Base-by-base conservation (phyloP, 2,888 invertebrate species). In the Dynastes hyllus region DNA sequence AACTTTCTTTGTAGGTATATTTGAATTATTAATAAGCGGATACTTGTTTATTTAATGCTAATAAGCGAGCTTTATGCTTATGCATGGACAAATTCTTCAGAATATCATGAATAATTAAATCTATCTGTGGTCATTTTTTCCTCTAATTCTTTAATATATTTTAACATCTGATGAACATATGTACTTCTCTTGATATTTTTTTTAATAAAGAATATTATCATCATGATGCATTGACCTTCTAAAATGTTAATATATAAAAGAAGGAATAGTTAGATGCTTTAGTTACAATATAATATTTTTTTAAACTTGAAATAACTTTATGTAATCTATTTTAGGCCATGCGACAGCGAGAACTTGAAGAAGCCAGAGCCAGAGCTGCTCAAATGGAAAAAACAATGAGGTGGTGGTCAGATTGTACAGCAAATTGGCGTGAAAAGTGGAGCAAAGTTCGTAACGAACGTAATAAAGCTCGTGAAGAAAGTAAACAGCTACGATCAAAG, bases 381-480 rank as follows among this genome's bases (percentile, higher is more conserved):
- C 98, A 99, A 89, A 99, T 99, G 99, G 99, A 99, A 88, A 98
- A 98, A 89, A 99, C 98, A 0, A 98, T 99, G 98, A 92, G 98
- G 79, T 99, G 98, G 98, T 99, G 95, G 98, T 98, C 96, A 75
- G 98, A 98, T 89, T 99, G 99, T 88, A 98, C 98, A 0, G 97
- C 98, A 0, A 96, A 96, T 87, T 97, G 97, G 97, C 91, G 97
- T 51, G 96, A 96, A 87, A 98, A 98, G 87, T 99, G 98, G 98
- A 96, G 96, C 90, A 93, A 98, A 92, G 94, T 96, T 84, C 92
- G 98, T 77, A 96, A 95, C 87, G 98, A 98, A 90, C 92, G 98
- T 32, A 98, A 98, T 88, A 96, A 96, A 87, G 95, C 97, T 0
- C 91, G 98, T 55, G 98, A 98, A 85, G 98, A 98, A 89, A 93